Base-by-base conservation (phyloP, 2,113 vertebrate genomes). In the Numenius arquata region DNA sequence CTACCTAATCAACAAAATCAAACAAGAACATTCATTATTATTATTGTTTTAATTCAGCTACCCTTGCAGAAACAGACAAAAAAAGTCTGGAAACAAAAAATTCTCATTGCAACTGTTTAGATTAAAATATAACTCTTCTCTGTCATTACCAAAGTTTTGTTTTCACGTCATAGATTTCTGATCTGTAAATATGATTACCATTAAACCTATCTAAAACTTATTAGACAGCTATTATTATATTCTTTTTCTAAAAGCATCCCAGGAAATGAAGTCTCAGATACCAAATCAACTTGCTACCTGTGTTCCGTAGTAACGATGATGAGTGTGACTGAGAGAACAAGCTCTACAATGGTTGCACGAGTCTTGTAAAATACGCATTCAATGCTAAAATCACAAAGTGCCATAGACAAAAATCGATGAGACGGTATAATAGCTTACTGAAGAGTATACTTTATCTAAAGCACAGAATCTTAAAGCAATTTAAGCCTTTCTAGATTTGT, bases 291-390 rank as follows among this genome's bases (percentile, higher is more conserved):
- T 22, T 52, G 15, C 9, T 29, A 32, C 7, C 21, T 38, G 4
- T 41, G 27, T 11, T 75, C 27, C 43, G 30, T 1, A 53, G n/a
- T 6, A 41, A 72, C 2, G 7, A 45, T 15, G 25, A 30, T 30
- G 19, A 41, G 18, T 1, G 11, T 47, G n/a, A 43, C 1, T n/a
- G 38, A 43, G 2, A 72, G 30, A 74, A 83, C 8, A 18, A 80
- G 52, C 34, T 45, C 59, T n/a, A 29, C 25, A 78, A n/a, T 12
- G 43, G 62, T 20, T 32, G 12, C 2, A 12, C 0, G 1, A 41
- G 58, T 76, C 29, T n/a, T 11, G 2, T 12, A 27, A 83, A 88
- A 34, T 8, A 7, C 0, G 19, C 6, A 43, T 53, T 62, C 30
- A 70, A 1, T 26, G 13, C 52, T 41, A 8, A 79, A 79, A 70